Percentiles rank a stretch among this genome's conserved stretches.
Evolutionary conservation across 2,888 invertebrate genomes (phyloP).

Genomic region (Aethes cnicana): DNA sequence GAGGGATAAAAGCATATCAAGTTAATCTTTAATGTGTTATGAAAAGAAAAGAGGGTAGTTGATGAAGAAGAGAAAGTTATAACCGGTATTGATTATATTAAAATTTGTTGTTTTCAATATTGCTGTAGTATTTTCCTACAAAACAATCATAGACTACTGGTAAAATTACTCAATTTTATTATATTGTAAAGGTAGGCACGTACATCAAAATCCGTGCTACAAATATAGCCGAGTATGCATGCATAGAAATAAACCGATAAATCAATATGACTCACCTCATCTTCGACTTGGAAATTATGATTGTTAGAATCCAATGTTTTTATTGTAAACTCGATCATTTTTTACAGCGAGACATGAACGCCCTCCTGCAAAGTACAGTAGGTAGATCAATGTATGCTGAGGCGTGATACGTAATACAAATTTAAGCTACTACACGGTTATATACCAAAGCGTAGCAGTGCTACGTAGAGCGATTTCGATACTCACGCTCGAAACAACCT

Average conservation of each 20-base stretch:
- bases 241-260: slow-evolving; percentile 12
- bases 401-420: slow-evolving; percentile 21
- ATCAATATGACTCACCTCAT: slow-evolving; percentile 87
- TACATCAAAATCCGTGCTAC: slow-evolving; percentile 15
- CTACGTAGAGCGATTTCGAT: slow-evolving; percentile 10
- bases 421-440: slow-evolving; percentile 26
- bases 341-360: slow-evolving; percentile 49
- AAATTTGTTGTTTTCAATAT: too few species aligned
- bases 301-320: slow-evolving; percentile 95
- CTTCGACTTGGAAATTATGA: slow-evolving; percentile 90
- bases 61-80: too few species aligned
- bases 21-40: too few species aligned
- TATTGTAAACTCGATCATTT: slow-evolving; percentile 92
- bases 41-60: not conserved
- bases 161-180: slow-evolving; percentile 4
- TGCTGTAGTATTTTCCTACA: too few species aligned
- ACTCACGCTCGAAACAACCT: slow-evolving; percentile 43
- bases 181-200: slow-evolving; percentile 14
- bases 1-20: too few species aligned
- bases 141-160: too few species aligned
- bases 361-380: slow-evolving; percentile 35
- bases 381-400: slow-evolving; percentile 30
- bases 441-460: slow-evolving; percentile 1
- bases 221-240: slow-evolving; percentile 21
- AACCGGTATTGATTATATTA: too few species aligned